A percentile compares a stretch with the other conserved stretches of the same genome.
phyloP scores from a whole-genome alignment of 2,888 invertebrate genomes.

The Drosophila tripunctata region DNA sequence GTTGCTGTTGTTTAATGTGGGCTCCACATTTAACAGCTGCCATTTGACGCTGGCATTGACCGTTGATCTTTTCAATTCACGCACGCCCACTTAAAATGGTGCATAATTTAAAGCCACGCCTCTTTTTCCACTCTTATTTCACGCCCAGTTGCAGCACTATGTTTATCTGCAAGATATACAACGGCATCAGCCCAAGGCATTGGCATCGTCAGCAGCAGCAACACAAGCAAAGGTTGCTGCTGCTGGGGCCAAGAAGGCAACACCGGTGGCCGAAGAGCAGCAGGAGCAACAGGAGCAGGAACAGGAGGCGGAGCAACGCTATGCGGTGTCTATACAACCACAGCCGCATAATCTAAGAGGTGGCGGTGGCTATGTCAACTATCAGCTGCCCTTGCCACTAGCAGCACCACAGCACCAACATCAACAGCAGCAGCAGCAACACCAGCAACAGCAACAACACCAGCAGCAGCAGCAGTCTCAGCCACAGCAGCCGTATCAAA shows the following conservation, averaged over 20 bases:
- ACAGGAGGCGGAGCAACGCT: conserved; percentile 79
- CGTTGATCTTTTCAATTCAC: conserved; percentile 57
- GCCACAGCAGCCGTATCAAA: conserved; percentile 73
- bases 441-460: conserved; percentile 44
- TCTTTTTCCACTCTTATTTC: conserved; percentile 32
- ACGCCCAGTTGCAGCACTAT: conserved; percentile 80
- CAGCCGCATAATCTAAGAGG: conserved; percentile 47
- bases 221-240: conserved; percentile 65
- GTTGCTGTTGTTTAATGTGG: conserved; percentile 18
- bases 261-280: conserved; percentile 66
- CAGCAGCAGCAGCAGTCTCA: conserved; percentile 47
- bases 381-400: conserved; percentile 62
- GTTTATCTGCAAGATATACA: conserved; percentile 83
- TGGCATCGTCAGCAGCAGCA: conserved; percentile 48
- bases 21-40: conserved; percentile 62
- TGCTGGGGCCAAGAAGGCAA: conserved; percentile 43
- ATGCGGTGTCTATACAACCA: conserved; percentile 77
- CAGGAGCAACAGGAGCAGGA: conserved; percentile 48
- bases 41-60: conserved; percentile 64
- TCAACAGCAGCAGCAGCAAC: conserved; percentile 47
- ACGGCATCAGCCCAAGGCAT: conserved; percentile 77
- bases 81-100: conserved; percentile 43
- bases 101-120: conserved; percentile 40
- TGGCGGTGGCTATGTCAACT: conserved; percentile 53
- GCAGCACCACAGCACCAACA: conserved; percentile 64